Percentiles rank a stretch among this genome's conserved stretches.
phyloP scores from a whole-genome alignment of 1,140 invertebrate genomes.

The Drosophila rhopaloa region DNA sequence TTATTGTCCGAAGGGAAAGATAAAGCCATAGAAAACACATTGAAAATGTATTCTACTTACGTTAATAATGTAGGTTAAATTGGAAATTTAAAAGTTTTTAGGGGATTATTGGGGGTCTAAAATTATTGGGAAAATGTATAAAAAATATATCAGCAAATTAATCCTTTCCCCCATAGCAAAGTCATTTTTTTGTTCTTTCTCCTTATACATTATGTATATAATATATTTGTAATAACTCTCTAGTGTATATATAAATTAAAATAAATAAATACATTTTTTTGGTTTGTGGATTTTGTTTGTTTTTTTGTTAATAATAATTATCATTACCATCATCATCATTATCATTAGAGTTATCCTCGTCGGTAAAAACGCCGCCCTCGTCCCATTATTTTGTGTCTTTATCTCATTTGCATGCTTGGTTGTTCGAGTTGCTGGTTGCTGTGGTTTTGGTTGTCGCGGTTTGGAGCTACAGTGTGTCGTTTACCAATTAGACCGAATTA shows the following conservation, averaged over 20 bases:
- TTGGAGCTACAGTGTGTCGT: constrained; percentile 58
- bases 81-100: too few species aligned
- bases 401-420: constrained; percentile 69
- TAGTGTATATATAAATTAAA: constrained; percentile 83
- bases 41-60: too few species aligned
- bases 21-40: background rate
- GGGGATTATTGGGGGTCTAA: too few species aligned
- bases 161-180: constrained; percentile 1
- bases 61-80: too few species aligned
- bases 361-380: constrained; percentile 66
- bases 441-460: constrained; percentile 33
- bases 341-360: constrained; percentile 68
- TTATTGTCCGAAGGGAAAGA: background rate
- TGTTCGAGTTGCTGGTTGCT: constrained; percentile 65
- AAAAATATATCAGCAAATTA: background rate
- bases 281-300: constrained; percentile 44
- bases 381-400: constrained; percentile 57
- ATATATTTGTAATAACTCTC: constrained; percentile 82
- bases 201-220: constrained; percentile 79
- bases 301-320: constrained; percentile 47
- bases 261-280: constrained; percentile 83
- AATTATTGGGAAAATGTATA: too few species aligned
- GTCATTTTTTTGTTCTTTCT: constrained; percentile 43
- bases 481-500: constrained; percentile 58
- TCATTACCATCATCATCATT: constrained; percentile 71